Percentiles rank a stretch among this genome's conserved stretches.
Conservation (phyloP, 2,888 invertebrate species). For the Volucella bombylans region DNA sequence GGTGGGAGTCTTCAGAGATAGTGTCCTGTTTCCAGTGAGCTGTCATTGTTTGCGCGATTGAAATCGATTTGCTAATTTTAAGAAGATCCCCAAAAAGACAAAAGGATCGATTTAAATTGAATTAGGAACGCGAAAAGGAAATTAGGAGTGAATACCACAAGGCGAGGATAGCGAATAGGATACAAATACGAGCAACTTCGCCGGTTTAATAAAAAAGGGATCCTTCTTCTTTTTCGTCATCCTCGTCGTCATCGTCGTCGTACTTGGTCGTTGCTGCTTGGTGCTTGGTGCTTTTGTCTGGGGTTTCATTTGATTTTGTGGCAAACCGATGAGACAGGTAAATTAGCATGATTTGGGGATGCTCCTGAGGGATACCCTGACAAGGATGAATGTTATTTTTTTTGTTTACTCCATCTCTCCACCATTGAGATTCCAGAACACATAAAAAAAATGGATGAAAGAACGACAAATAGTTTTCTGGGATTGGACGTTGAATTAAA, state of each 20-base stretch:
- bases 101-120: constrained; percentile 72
- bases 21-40: constrained; percentile 40
- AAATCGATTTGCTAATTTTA: constrained; percentile 71
- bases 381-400: constrained; percentile 34
- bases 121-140: constrained; percentile 67
- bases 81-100: constrained; percentile 60
- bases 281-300: constrained; percentile 22
- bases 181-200: not conserved
- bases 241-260: not conserved
- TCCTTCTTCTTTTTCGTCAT: not conserved
- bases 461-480: constrained; percentile 35
- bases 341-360: constrained; percentile 63
- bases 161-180: not conserved
- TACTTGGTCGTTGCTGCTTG: too few species aligned
- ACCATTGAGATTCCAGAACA: constrained; percentile 11
- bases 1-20: constrained; percentile 35
- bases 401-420: not conserved
- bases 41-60: constrained; percentile 59
- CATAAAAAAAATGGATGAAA: not conserved
- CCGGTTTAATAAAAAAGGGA: not conserved
- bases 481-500: constrained; percentile 44
- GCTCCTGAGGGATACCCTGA: not conserved
- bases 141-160: constrained; percentile 54
- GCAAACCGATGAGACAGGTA: constrained; percentile 62
- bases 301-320: constrained; percentile 53